Base-by-base conservation (phyloP, 2,888 invertebrate genomes). In the Eupsilia transversa region DNA sequence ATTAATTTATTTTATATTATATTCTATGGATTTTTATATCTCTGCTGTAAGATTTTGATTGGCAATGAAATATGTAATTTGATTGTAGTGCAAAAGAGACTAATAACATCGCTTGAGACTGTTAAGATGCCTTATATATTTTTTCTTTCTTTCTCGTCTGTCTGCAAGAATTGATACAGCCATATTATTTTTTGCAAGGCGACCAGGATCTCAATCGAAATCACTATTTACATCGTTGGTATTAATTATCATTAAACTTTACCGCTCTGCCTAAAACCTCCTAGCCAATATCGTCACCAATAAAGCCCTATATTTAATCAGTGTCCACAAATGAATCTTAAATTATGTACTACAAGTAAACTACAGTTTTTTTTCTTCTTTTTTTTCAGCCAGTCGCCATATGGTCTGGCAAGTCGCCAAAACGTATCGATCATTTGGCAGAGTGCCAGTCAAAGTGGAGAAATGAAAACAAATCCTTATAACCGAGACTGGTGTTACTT, bases 341-440 rank as follows among this genome's bases (percentile, higher is more conserved):
- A 90, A 89, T 89, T 87, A 89, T 87, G 85, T 87, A 88, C 85
- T 86, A 87, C 87, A 87, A 85, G 88, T 88, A 85, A 89, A 88
- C 85, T 85, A 82, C 82, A 83, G 82, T 88, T 74, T 85, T 87
- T 87, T 84, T 75, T 84, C 83, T 33, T 41, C 14, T 87, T 89
- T 91, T 91, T 90, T 89, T 89, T 87, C 87, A 72, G 83, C 81
- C 78, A 81, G 88, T 84, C 88, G 91, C 91, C 93, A 93, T 92
- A 94, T 92, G 93, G 91, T 89, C 89, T 95, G 94, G 94, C 93
- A 60, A 61, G 35, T 6, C 52, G 92, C 95, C 95, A 94, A 91
- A 90, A 89, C 90, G 90, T 92, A 93, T 94, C 94, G 92, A 95
- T 94, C 93, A 94, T 94, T 94, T 94, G 95, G 94, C 92, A 79